Evolutionary conservation across 2,888 invertebrate genomes (phyloP), one percentile per base, ranked within the genome.

Genomic region (Protodeltote pygarga): DNA sequence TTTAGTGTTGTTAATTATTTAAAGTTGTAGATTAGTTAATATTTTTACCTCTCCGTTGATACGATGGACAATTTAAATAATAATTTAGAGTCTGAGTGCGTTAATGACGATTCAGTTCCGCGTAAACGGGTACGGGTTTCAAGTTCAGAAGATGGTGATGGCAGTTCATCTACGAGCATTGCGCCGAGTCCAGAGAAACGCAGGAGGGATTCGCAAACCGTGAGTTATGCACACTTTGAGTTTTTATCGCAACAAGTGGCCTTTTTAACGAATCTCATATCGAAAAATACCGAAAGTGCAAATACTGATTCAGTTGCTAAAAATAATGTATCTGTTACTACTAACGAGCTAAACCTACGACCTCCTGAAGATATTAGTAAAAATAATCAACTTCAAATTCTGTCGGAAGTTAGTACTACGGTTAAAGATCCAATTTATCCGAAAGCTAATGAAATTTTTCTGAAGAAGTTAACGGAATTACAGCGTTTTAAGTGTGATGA

Each of bases 401-500:
- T 11, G 17, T 31, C 8, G 9, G 31, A 31, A 17, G 11, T 16
- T 3, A 31, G 31, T 10, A 17, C 6, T 3, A 17, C 31, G 31
- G 31, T 31, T 17, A 31, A 11, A 31, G 6, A 17, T 17, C 17
- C 17, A 1, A 31, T 31, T 11, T 29, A 16, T 14, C 9, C 6
- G 3, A 1, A 3, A 5, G 16, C 3, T 5, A 10, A 16, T 9
- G 29, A 16, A 5, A 5, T 9, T 5, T 28, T 15, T 28, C n/a
- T 6, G n/a, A n/a, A n/a, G n/a, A n/a, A n/a, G n/a, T n/a, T 5
- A 9, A 17, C 21, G 3, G 21, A 21, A n/a, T 9, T 21, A 9
- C 21, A 21, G 9, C 21, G 21, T 32, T 40, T 40, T 23, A 23
- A 24, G 6, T 14, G 14, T 23, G 20, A 31, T 17, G 40, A 40